Conservation (phyloP, 2,797 vertebrate genomes). For the Aulostomus chinensis region DNA sequence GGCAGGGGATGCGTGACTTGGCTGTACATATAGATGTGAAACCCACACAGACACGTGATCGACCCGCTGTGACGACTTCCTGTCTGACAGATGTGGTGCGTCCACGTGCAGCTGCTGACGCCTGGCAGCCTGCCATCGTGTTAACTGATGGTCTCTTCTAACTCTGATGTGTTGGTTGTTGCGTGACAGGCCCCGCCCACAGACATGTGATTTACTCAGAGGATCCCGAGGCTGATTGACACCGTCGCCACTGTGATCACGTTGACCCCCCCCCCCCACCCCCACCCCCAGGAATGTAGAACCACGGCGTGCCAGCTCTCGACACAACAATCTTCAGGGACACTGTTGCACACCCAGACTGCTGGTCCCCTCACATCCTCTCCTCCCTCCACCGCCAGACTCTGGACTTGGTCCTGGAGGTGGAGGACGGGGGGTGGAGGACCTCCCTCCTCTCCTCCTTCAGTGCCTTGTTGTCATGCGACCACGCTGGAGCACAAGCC, state of each 20-base stretch:
- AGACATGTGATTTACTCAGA: constrained; percentile 25
- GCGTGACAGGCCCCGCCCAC: constrained; percentile 40
- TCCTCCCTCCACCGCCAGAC: constrained; percentile 2
- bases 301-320: constrained; percentile 75
- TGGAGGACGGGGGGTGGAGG: background rate
- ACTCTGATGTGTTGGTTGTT: constrained; percentile 17
- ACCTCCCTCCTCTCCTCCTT: constrained; percentile 5
- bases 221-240: constrained; percentile 47
- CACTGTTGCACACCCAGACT: constrained; percentile 43
- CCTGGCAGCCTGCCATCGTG: too few relatives aligned
- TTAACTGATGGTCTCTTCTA: too few relatives aligned
- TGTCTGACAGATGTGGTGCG: too few relatives aligned
- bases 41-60: too few relatives aligned
- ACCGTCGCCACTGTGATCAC: constrained; percentile 58
- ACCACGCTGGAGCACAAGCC: constrained; percentile 16
- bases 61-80: too few relatives aligned
- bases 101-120: too few relatives aligned
- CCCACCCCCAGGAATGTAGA: constrained; percentile 51
- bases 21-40: too few relatives aligned
- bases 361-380: constrained; percentile 9
- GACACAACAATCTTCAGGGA: constrained; percentile 77
- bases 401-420: constrained; percentile 2
- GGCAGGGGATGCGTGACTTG: too few relatives aligned
- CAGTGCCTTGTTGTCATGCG: constrained; percentile 56
- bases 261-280: background rate